A percentile compares a stretch with the other conserved stretches of the same genome.
Conservation (phyloP, 2,888 invertebrate genomes). For the Ariolimax columbianus region DNA sequence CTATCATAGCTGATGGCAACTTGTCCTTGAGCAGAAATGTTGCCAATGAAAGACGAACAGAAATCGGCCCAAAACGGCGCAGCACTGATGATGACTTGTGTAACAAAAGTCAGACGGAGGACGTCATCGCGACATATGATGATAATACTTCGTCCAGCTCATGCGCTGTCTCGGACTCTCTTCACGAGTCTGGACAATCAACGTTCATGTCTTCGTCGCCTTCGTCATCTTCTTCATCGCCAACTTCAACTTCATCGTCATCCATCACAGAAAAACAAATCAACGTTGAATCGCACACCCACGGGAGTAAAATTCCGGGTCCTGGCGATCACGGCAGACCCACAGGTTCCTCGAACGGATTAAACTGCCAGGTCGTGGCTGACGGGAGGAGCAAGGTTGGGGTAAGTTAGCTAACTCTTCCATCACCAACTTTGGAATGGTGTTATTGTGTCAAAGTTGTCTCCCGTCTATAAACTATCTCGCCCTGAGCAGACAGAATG, state of each 20-base stretch:
- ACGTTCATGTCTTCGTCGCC: slow-evolving; percentile 20
- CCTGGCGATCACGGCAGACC: neutral
- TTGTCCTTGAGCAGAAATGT: neutral
- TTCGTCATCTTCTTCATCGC: slow-evolving; percentile 25
- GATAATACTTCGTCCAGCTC: neutral
- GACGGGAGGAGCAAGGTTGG: slow-evolving; percentile 33
- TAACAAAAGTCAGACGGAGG: neutral
- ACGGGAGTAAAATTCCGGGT: neutral
- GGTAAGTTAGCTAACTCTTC: slow-evolving; percentile 32
- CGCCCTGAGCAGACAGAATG: neutral
- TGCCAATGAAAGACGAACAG: neutral
- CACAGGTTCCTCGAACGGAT: slow-evolving; percentile 22
- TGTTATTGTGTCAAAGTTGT: neutral
- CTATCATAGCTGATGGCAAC: neutral
- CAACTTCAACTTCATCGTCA: slow-evolving; percentile 33
- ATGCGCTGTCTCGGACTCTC: neutral
- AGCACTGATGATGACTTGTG: neutral
- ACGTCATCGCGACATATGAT: neutral
- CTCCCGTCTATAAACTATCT: neutral
- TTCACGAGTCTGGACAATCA: slow-evolving; percentile 16
- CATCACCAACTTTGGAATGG: neutral
- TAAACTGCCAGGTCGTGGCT: slow-evolving; percentile 5
- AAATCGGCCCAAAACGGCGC: neutral
- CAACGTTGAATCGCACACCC: neutral
- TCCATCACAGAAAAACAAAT: slow-evolving; percentile 22